These are phyloP conservation scores for Tetramorium parvispinum DNA, from an alignment of 1,140 invertebrate genomes.

Conservation along the genomic window DNA sequence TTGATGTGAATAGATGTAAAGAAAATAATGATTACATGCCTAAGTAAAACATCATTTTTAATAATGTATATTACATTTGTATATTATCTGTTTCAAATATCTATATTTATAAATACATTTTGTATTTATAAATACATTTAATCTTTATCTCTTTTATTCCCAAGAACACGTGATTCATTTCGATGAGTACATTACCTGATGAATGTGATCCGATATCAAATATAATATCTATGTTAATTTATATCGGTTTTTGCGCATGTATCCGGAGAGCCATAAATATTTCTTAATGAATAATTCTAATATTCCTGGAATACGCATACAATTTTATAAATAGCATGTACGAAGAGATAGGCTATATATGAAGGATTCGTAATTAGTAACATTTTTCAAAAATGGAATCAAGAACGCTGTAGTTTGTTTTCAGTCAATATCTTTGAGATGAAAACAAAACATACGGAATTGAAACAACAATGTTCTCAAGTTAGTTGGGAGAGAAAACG, in stretches of 20 bases:
- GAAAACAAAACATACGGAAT: background rate
- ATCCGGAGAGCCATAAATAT: background rate
- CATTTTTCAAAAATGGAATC: background rate
- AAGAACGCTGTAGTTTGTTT: background rate
- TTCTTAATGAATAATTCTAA: too few species aligned
- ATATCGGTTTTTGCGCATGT: too few species aligned
- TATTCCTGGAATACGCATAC: background rate
- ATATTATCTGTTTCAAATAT: background rate
- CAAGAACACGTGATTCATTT: background rate
- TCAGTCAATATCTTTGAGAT: background rate
- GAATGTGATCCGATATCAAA: background rate
- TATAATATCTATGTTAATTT: conserved; percentile 3
- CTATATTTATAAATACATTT: background rate
- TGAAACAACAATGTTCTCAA: background rate
- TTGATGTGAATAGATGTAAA: background rate
- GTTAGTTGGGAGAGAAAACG: background rate
- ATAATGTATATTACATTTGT: background rate
- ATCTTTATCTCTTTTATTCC: background rate
- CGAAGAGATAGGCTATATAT: background rate
- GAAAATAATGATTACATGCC: background rate
- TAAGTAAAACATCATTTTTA: background rate
- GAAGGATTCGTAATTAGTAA: background rate
- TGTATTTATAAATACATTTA: too few species aligned
- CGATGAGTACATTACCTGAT: background rate
- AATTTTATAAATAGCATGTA: background rate